phyloP scores from a whole-genome alignment of 2,797 vertebrate genomes.

The Siniperca undulata region DNA sequence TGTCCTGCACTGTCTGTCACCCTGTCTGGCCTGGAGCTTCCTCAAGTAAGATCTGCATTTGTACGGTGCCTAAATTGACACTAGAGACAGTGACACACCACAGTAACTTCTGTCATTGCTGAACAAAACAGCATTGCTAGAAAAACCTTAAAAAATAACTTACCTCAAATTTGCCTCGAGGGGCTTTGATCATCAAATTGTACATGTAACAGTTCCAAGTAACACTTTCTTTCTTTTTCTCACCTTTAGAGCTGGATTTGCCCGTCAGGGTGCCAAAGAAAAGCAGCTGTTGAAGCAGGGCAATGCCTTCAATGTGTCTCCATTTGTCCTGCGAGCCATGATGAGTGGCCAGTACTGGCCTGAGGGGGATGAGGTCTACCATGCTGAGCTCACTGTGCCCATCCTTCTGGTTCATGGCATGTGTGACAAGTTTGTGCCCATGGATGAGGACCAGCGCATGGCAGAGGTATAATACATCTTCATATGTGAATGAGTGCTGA shows the following conservation, averaged over 20 bases:
- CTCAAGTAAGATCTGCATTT: slow-evolving; percentile 90
- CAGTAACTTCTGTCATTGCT: neutral
- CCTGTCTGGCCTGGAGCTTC: slow-evolving; percentile 98
- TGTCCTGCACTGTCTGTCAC: slow-evolving; percentile 94
- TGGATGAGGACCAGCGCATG: slow-evolving; percentile 98
- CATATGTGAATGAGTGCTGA: neutral
- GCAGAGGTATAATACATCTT: slow-evolving; percentile 88
- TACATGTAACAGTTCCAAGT: neutral
- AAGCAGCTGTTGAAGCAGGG: slow-evolving; percentile 97
- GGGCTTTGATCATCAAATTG: neutral
- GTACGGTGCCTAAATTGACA: neutral
- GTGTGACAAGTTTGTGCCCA: slow-evolving; percentile 96
- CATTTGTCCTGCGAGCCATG: slow-evolving; percentile 96
- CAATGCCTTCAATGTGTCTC: slow-evolving; percentile 96
- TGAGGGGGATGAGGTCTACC: slow-evolving; percentile 96
- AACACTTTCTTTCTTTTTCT: neutral
- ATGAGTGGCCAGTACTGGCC: slow-evolving; percentile 99
- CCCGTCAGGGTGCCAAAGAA: slow-evolving; percentile 96
- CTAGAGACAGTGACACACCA: neutral
- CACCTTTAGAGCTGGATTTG: slow-evolving; percentile 92
- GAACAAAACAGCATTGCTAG: neutral
- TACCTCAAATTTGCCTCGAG: neutral
- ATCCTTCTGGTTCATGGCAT: slow-evolving; percentile 96
- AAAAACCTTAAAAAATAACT: neutral
- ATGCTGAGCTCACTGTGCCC: slow-evolving; percentile 95